phyloP scores from a whole-genome alignment of 2,888 invertebrate genomes.

The Hybos culiciformis region DNA sequence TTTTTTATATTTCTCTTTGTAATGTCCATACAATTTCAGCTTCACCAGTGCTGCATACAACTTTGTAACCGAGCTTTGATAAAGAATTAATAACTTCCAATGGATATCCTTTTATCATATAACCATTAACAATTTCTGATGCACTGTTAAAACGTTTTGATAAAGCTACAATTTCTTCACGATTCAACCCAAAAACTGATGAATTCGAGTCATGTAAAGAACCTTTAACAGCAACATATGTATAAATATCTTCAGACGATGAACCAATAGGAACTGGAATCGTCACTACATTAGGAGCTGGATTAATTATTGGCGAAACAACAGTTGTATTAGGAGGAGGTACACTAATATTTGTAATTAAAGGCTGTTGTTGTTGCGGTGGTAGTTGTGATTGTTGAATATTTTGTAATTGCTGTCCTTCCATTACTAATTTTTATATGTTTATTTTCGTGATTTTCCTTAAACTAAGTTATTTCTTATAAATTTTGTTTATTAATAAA shows the following conservation, averaged over 20 bases:
- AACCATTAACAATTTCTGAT: conserved; percentile 54
- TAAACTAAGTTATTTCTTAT: no score
- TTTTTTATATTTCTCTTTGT: conserved; percentile 54
- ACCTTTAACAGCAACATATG: conserved; percentile 67
- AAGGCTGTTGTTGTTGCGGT: conserved; percentile 13
- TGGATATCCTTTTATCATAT: conserved; percentile 54
- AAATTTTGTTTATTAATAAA: no score
- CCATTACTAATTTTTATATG: neutral
- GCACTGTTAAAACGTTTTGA: conserved; percentile 53
- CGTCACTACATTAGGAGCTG: conserved; percentile 27
- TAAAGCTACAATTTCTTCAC: conserved; percentile 55
- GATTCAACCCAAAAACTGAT: conserved; percentile 60
- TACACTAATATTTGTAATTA: neutral
- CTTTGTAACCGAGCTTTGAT: conserved; percentile 62
- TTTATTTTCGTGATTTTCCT: conserved; percentile 2
- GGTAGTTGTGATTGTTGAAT: conserved; percentile 13
- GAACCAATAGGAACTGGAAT: conserved; percentile 35
- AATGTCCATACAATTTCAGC: conserved; percentile 73
- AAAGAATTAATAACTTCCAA: conserved; percentile 58
- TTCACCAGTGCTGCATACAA: conserved; percentile 65
- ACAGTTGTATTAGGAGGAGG: neutral
- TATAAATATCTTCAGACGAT: conserved; percentile 43
- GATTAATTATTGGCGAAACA: conserved; percentile 9
- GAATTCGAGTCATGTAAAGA: conserved; percentile 62
- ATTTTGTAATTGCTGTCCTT: neutral